phyloP scores from a whole-genome alignment of 2,113 vertebrate species.

The Xenopus laevis region DNA sequence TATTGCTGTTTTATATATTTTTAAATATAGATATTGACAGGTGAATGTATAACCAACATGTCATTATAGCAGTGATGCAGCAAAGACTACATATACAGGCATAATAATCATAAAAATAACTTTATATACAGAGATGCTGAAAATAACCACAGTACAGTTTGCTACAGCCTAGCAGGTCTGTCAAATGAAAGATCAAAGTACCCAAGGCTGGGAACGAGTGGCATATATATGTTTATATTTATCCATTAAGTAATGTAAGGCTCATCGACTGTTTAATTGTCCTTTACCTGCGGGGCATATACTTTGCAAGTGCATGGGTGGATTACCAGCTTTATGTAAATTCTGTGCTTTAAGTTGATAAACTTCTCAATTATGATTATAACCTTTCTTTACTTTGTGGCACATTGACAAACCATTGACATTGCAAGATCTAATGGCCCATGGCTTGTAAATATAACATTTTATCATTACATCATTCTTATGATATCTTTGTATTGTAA shows the following conservation, averaged over 20 bases:
- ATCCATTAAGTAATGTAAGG: conserved; percentile 17
- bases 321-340: conserved; percentile 9
- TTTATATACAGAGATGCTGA: neutral
- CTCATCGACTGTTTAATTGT: conserved; percentile 6
- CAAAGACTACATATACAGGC: conserved; percentile 7
- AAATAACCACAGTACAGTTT: conserved; percentile 9
- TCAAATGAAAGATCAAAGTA: conserved; percentile 26
- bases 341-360: neutral
- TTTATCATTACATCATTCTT: too few species aligned
- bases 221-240: conserved; percentile 21
- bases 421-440: too few species aligned
- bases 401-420: too few species aligned
- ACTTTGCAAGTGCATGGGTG: conserved; percentile 22
- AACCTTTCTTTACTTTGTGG: too few species aligned
- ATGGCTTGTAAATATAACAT: too few species aligned
- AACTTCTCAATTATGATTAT: too few species aligned
- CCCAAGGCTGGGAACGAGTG: conserved; percentile 19
- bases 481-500: too few species aligned
- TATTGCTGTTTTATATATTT: too few species aligned
- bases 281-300: conserved; percentile 28
- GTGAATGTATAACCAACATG: neutral
- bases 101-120: conserved; percentile 2
- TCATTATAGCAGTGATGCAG: conserved; percentile 3
- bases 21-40: conserved; percentile 8
- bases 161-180: conserved; percentile 24